Conservation (phyloP, 2,113 vertebrate genomes). For the Symphodus melops region DNA sequence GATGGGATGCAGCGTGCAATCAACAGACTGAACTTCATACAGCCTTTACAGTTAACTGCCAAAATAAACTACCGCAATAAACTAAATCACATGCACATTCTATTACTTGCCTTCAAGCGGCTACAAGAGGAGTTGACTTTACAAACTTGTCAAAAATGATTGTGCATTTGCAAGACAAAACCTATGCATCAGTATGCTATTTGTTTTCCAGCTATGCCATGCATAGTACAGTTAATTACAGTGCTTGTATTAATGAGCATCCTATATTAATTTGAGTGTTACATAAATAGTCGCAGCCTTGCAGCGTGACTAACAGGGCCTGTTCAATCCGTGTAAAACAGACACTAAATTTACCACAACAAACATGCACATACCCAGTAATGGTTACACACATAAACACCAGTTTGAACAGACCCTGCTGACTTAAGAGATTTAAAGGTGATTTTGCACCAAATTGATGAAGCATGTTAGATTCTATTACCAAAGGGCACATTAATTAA, state of each 20-base stretch:
- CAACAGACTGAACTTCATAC: neutral
- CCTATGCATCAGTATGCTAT: slow-evolving; percentile 13
- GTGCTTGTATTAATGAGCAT: slow-evolving; percentile 55
- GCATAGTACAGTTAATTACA: slow-evolving; percentile 50
- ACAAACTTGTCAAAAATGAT: neutral
- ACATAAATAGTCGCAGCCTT: slow-evolving; percentile 52
- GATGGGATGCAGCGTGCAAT: neutral
- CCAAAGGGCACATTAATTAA: slow-evolving; percentile 67
- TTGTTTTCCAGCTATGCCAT: slow-evolving; percentile 38
- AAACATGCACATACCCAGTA: neutral
- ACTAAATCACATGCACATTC: too few species aligned
- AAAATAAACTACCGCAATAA: too few species aligned
- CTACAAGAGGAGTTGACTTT: neutral
- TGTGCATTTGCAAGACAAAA: slow-evolving; percentile 27
- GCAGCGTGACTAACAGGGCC: slow-evolving; percentile 40
- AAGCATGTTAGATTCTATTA: slow-evolving; percentile 33
- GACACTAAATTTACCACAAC: slow-evolving; percentile 27
- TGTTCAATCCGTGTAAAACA: slow-evolving; percentile 28
- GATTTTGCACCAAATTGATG: slow-evolving; percentile 38
- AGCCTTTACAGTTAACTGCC: neutral
- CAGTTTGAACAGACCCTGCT: slow-evolving; percentile 13
- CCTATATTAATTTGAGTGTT: slow-evolving; percentile 41
- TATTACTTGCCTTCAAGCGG: too few species aligned
- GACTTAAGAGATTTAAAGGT: slow-evolving; percentile 42
- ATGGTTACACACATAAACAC: neutral